A percentile compares a stretch with the other conserved stretches of the same genome.
Conservation (phyloP, 1,140 invertebrate species). For the Meteorus sp. region DNA sequence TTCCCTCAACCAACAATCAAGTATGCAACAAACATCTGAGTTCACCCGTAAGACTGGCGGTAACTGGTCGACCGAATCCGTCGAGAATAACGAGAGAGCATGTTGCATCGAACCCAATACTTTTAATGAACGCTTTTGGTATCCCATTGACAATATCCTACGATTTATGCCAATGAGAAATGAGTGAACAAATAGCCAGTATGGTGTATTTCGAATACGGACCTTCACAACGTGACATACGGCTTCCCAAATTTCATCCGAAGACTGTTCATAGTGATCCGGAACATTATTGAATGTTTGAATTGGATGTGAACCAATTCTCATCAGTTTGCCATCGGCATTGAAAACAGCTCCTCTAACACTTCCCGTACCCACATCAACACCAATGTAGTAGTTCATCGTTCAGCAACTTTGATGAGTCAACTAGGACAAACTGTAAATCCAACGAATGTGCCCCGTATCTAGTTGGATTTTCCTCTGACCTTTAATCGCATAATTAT, state of each 20-base stretch:
- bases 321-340: conserved; percentile 68
- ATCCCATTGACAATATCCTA: conserved; percentile 67
- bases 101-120: conserved; percentile 94
- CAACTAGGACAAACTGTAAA: too few relatives aligned
- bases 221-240: conserved; percentile 73
- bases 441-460: too few relatives aligned
- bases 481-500: too few relatives aligned
- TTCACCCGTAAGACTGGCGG: conserved; percentile 73
- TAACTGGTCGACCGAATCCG: conserved; percentile 69
- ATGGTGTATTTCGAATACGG: too few relatives aligned
- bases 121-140: conserved; percentile 66
- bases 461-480: too few relatives aligned
- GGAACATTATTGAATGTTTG: conserved; percentile 76
- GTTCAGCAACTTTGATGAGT: too few relatives aligned
- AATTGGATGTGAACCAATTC: conserved; percentile 67
- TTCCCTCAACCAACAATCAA: background rate
- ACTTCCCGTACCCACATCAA: conserved; percentile 93
- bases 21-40: background rate
- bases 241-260: conserved; percentile 84
- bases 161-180: conserved; percentile 21
- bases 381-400: conserved; percentile 77
- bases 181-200: too few relatives aligned
- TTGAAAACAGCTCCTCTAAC: conserved; percentile 79
- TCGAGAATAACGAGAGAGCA: conserved; percentile 89
- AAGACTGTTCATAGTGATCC: conserved; percentile 91